Percentiles rank a stretch among this genome's conserved stretches.
Evolutionary conservation across 2,888 invertebrate species (phyloP).

Genomic region (Lagria hirta): DNA sequence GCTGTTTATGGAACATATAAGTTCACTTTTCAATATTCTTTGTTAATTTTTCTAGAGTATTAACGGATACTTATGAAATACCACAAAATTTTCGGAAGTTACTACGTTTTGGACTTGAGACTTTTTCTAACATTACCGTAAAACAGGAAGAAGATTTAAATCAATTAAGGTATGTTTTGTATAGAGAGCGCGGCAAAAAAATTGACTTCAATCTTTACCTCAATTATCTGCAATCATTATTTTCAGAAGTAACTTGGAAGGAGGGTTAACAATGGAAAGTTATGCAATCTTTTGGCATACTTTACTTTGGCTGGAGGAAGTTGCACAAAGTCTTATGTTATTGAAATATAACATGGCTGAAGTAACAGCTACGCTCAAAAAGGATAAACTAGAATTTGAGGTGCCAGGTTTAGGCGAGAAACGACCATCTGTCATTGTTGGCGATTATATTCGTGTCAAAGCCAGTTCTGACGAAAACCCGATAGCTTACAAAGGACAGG

Average conservation of each 20-base stretch:
- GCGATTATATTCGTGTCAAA: constrained; percentile 58
- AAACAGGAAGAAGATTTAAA: constrained; percentile 1
- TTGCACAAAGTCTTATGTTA: constrained; percentile 52
- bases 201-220: too few relatives aligned
- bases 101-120: constrained; percentile 25
- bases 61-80: constrained; percentile 28
- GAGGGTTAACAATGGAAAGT: constrained; percentile 37
- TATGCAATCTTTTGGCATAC: constrained; percentile 60
- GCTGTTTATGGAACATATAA: too few relatives aligned
- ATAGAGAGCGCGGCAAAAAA: constrained; percentile 1
- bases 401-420: constrained; percentile 71
- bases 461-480: constrained; percentile 42
- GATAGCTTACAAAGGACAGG: constrained; percentile 54
- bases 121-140: constrained; percentile 4
- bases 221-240: too few relatives aligned
- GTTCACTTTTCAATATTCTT: too few relatives aligned
- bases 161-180: constrained; percentile 11
- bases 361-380: constrained; percentile 44
- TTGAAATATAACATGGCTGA: constrained; percentile 44
- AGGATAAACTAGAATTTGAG: constrained; percentile 25
- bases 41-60: constrained; percentile 14
- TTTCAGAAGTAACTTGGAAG: neutral
- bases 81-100: constrained; percentile 26
- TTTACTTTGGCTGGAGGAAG: constrained; percentile 66
- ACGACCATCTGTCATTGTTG: constrained; percentile 65